Base-by-base conservation (phyloP, 2,888 invertebrate genomes). In the Philhelius pedissequus region DNA sequence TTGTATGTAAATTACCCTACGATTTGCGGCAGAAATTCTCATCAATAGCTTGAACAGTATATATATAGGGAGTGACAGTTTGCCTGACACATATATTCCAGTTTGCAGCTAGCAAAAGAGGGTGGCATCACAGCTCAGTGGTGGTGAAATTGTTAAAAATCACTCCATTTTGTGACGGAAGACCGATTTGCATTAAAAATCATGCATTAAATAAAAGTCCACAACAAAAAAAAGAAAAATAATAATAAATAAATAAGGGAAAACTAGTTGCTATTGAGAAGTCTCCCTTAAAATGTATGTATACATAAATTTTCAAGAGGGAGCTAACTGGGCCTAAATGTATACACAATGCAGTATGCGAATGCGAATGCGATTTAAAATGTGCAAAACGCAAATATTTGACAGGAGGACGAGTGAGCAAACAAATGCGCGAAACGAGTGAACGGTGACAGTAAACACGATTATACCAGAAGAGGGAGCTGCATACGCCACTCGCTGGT, bases 331-430 rank as follows among this genome's bases (percentile, higher is more conserved):
- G n/a, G 50, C 32, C 30, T 45, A n/a, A 64, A 48, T 50, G 1
- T 66, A 38, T 50, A 52, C n/a, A n/a, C n/a, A n/a, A n/a, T n/a
- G n/a, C n/a, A n/a, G n/a, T n/a, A n/a, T n/a, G n/a, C n/a, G n/a
- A n/a, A n/a, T n/a, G n/a, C n/a, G n/a, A n/a, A n/a, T 68, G 40
- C 38, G 30, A 73, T 78, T 32, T 74, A 56, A 83, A 73, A 73
- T 78, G 68, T 74, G 48, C 62, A 82, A 78, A 78, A 69, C 13
- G 62, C 82, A 78, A 83, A 78, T 78, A 78, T 73, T 73, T 78
- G 68, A 45, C 60, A 73, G 68, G 25, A 68, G 54, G 48, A 82
- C 54, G 71, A 82, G 62, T 52, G 58, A 35, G 60, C 76, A 73
- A 73, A 66, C 68, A 58, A 66, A 73, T 58, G 50, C 69, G 27